Evolutionary conservation across 2,888 invertebrate genomes (phyloP).

Genomic region (Pardosa pseudoannulata): DNA sequence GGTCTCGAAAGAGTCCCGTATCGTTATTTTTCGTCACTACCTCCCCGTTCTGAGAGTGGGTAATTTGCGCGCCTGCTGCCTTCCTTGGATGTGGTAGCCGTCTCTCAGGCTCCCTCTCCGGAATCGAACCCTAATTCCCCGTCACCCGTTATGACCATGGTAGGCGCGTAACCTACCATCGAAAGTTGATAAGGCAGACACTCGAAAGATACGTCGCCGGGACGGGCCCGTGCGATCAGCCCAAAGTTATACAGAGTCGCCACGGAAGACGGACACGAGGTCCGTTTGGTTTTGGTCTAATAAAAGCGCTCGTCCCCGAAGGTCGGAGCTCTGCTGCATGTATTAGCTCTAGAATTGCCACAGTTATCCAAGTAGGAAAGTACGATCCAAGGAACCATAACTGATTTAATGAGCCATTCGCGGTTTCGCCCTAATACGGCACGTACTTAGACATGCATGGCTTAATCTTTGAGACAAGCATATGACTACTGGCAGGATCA

Average conservation of each 20-base stretch:
- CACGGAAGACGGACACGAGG: no score
- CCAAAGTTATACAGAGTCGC: conserved; percentile 72
- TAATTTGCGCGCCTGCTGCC: no score
- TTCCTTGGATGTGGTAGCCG: conserved; percentile 85
- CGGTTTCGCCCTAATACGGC: no score
- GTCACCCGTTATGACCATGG: conserved; percentile 85
- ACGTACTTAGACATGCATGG: no score
- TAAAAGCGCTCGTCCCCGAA: no score
- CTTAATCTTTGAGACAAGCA: no score
- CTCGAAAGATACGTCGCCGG: conserved; percentile 75
- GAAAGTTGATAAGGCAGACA: no score
- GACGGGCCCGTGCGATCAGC: conserved; percentile 70
- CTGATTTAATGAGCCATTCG: conserved; percentile 79
- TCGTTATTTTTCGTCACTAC: no score
- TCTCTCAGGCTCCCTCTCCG: conserved; percentile 85
- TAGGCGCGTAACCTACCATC: conserved; percentile 83
- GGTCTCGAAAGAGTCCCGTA: no score
- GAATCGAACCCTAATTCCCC: conserved; percentile 87
- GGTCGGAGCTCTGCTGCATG: conserved; percentile 81
- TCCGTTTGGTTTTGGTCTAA: no score
- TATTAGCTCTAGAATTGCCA: conserved; percentile 84
- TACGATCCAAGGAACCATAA: conserved; percentile 53
- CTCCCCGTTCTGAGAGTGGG: no score
- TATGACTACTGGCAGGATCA: no score
- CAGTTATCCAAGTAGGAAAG: conserved; percentile 81